Conservation (phyloP, 1,140 invertebrate genomes). For the Drosophila fuyamai region DNA sequence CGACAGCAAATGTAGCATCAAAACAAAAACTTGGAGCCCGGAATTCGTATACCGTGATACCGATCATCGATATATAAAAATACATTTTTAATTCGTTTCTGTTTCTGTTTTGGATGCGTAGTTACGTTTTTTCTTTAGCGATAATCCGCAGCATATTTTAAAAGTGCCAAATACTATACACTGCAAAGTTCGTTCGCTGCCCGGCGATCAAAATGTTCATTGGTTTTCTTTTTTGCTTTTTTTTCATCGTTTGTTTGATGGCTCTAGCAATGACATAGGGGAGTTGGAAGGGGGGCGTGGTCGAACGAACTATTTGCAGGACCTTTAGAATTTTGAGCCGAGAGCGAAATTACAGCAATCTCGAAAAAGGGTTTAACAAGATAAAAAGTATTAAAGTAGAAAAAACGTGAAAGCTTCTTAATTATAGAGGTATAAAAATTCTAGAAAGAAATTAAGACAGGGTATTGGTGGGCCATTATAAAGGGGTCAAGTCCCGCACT, state of each 20-base stretch:
- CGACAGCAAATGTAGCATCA: slow-evolving; percentile 38
- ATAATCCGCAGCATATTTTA: slow-evolving; percentile 84
- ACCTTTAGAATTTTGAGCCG: slow-evolving; percentile 11
- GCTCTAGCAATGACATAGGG: slow-evolving; percentile 40
- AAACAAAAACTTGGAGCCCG: slow-evolving; percentile 14
- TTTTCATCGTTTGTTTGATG: slow-evolving; percentile 12
- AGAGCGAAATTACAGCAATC: slow-evolving; percentile 13
- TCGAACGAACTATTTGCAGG: slow-evolving; percentile 69
- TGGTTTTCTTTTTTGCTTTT: slow-evolving; percentile 14
- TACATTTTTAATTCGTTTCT: slow-evolving; percentile 18
- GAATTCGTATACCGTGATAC: slow-evolving; percentile 1
- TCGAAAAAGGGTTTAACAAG: not conserved
- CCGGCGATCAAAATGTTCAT: slow-evolving; percentile 49
- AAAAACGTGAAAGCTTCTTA: slow-evolving; percentile 31
- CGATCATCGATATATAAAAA: slow-evolving; percentile 5
- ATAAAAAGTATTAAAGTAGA: slow-evolving; percentile 20
- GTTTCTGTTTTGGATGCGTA: slow-evolving; percentile 38
- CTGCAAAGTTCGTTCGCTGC: slow-evolving; percentile 70
- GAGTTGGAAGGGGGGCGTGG: slow-evolving; percentile 3
- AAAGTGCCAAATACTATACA: slow-evolving; percentile 80
- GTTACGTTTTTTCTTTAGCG: slow-evolving; percentile 68
- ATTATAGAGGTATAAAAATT: slow-evolving; percentile 8
- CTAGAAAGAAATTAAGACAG: slow-evolving; percentile 7
- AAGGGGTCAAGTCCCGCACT: slow-evolving; percentile 36
- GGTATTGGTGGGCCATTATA: not conserved